Evolutionary conservation across 1,140 invertebrate genomes (phyloP), one percentile per base, ranked within the genome.

Genomic region (Zaprionus gabonicus): DNA sequence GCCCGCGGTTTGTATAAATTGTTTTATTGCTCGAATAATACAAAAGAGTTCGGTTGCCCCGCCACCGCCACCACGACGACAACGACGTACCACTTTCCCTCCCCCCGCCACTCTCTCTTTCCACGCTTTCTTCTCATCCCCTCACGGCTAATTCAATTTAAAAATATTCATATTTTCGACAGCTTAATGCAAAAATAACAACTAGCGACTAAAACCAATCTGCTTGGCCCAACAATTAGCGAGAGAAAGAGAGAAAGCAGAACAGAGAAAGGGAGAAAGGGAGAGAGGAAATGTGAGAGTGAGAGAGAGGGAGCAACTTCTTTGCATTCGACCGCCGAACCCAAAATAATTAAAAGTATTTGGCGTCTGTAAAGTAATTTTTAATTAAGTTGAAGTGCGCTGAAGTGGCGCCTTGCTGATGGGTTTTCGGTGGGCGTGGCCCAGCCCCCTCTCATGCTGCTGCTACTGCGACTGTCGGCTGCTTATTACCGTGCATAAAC

Each of bases 271-370:
- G 46, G 1, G 46, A 23, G 1, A 4, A 10, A 51, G 46, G 12
- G 7, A 3, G 9, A 1, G 46, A 1, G 28, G 28, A 2, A 9
- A 9, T 1, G 27, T 7, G 27, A 31, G 28, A 31, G 28, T 7
- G 7, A 9, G 28, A 28, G 1, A 7, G 4, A n/a, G 1, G 5
- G 53, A 60, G 38, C 64, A 51, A 57, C 71, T 76, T 70, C 85
- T 68, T 80, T 83, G 67, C 83, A 82, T 88, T 87, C 80, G 77
- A 80, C 83, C 83, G 77, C 80, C 82, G 84, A 90, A 87, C 85
- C 84, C 85, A 88, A 87, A 87, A 87, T 88, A 88, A 88, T 88
- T 88, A 88, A 90, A 88, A 88, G 84, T 90, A 90, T 90, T 88
- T 88, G 81, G 84, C 81, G 84, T 88, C 86, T 90, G 84, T 90